Evolutionary conservation across 2,797 vertebrate genomes (phyloP).

Genomic region (Phyllotis vaccarum): DNA sequence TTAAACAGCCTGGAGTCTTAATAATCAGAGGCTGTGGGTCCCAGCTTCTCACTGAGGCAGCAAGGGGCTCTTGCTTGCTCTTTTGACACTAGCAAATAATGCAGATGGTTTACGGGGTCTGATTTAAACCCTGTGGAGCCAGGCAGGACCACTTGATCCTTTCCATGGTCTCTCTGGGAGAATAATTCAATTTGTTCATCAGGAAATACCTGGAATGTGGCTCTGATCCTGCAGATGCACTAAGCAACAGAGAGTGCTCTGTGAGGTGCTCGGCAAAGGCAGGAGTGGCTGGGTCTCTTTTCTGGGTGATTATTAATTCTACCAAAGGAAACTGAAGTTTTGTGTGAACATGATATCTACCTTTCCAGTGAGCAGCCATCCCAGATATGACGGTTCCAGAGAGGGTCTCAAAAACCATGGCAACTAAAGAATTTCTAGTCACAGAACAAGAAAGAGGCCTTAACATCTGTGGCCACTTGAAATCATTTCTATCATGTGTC

Average conservation of each 20-base stretch:
- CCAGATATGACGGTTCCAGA: not conserved
- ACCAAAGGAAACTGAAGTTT: not conserved
- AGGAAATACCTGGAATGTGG: not conserved
- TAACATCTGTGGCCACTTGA: rapidly evolving
- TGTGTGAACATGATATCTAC: rapidly evolving
- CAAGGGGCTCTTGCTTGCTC: not conserved
- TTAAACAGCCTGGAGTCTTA: not conserved
- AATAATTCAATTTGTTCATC: not conserved
- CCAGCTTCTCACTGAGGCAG: not conserved
- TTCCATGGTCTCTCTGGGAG: not conserved
- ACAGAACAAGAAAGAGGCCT: rapidly evolving
- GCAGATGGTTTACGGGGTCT: not conserved
- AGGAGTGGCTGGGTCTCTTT: not conserved
- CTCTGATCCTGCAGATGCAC: not conserved
- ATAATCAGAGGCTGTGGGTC: not conserved
- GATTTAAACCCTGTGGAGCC: not conserved
- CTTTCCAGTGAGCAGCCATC: not conserved
- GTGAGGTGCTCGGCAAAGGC: not conserved
- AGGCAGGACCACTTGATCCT: not conserved
- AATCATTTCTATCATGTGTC: not conserved
- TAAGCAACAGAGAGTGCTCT: not conserved
- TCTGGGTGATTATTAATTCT: not conserved
- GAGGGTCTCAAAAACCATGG: not conserved
- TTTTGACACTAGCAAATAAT: not conserved
- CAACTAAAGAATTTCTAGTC: not conserved